These are phyloP conservation scores for Anthoscopus minutus DNA, from an alignment of 2,113 vertebrate species.

Conservation along the genomic window DNA sequence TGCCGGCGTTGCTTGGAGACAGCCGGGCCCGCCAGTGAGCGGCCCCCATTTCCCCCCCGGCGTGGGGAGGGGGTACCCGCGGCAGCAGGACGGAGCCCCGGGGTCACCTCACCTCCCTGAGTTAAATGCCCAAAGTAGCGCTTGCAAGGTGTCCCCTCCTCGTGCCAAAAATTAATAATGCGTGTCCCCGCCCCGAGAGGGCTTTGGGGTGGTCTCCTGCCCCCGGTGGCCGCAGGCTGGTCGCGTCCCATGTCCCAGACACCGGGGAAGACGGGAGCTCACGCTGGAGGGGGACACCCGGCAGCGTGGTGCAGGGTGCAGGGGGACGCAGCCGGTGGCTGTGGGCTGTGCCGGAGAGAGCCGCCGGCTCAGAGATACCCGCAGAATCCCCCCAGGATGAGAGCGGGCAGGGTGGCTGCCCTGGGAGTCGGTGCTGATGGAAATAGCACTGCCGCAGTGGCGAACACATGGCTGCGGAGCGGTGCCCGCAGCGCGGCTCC, in stretches of 20 bases:
- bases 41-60: neutral
- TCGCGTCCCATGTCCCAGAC: neutral
- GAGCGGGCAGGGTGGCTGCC: neutral
- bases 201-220: neutral
- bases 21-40: neutral
- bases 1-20: constrained; percentile 16
- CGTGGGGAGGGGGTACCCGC: neutral
- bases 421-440: neutral
- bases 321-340: neutral
- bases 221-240: neutral
- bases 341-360: neutral
- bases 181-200: too few species aligned
- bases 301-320: neutral
- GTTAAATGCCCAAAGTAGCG: neutral
- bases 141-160: neutral
- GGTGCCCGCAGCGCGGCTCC: neutral
- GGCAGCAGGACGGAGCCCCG: neutral
- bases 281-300: neutral
- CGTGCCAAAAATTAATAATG: neutral
- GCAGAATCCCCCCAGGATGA: neutral
- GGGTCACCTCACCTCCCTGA: neutral
- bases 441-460: constrained; percentile 32
- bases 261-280: neutral
- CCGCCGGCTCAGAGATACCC: neutral
- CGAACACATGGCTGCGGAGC: constrained; percentile 13